Base-by-base conservation (phyloP, 2,888 invertebrate species). In the Cerastoderma edule region DNA sequence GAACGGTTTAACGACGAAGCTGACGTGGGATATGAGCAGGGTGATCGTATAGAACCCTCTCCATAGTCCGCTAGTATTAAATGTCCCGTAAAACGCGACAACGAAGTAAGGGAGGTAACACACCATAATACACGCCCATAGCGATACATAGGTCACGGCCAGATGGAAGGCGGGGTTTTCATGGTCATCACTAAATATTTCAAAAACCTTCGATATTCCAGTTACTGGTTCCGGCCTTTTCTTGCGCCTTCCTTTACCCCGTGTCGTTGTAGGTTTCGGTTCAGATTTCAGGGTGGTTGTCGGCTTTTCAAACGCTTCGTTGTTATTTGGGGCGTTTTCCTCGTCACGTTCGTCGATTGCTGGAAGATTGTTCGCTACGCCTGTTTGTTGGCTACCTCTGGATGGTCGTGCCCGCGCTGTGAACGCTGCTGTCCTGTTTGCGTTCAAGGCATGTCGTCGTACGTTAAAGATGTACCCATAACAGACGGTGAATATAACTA, bases 111-210 rank as follows among this genome's bases (percentile, higher is more conserved):
- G 83, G 1, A 83, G 35, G 69, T 78, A 85, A 33, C 77, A 80
- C 4, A 78, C 32, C 19, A 79, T 33, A 24, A 85, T 67, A 16
- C 79, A 44, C 0, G 70, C 65, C 78, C 82, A 85, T 10, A 82
- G 75, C 28, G 85, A 75, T 1, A 85, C 48, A 35, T 85, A 85
- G 1, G 85, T 87, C n/a, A 85, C 79, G 6, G 84, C 74, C 56
- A 85, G 77, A 44, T 83, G 84, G 56, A 85, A 82, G 32, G 83
- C 80, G 10, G 83, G 82, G 44, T 87, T 84, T 24, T 83, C 78
- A 10, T 75, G 70, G 44, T 80, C 81, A 54, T 85, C 84, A n/a
- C 81, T 69, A 48, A 80, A 85, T 33, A 85, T 77, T 30, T 72
- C 77, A 44, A 79, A 39, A 27, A 80, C 6, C 30, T 77, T 46